Evolutionary conservation across 2,888 invertebrate genomes (phyloP).

Genomic region (Tolmerus cingulatus): DNA sequence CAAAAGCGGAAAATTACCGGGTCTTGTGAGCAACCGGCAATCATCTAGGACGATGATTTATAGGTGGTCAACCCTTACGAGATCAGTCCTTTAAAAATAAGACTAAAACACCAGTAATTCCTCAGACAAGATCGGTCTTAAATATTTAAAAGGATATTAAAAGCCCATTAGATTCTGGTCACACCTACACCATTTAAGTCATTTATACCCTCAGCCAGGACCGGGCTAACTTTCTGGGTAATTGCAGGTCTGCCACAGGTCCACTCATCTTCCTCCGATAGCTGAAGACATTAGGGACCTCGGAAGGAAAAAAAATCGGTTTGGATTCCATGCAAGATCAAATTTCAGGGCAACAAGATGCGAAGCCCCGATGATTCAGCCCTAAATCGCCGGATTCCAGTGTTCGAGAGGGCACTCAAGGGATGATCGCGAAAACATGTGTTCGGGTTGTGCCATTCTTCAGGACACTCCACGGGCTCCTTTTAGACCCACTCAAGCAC

Average conservation of each 20-base stretch:
- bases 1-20: not conserved
- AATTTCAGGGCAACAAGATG: not conserved
- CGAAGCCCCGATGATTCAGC: not conserved
- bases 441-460: not conserved
- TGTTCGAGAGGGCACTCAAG: not conserved
- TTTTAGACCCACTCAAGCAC: not conserved
- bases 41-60: not conserved
- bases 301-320: not conserved
- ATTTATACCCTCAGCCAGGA: not conserved
- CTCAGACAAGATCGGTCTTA: not conserved
- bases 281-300: not conserved
- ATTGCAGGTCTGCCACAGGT: not conserved
- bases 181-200: not conserved
- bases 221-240: not conserved
- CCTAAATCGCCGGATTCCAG: not conserved
- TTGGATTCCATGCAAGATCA: not conserved
- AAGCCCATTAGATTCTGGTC: not conserved
- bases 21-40: not conserved
- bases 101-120: not conserved
- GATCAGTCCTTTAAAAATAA: not conserved
- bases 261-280: not conserved
- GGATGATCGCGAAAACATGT: not conserved
- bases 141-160: not conserved
- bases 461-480: not conserved
- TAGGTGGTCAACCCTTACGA: not conserved